Conservation (phyloP, 2,797 vertebrate species). For the Muraenolepis orangiensis region DNA sequence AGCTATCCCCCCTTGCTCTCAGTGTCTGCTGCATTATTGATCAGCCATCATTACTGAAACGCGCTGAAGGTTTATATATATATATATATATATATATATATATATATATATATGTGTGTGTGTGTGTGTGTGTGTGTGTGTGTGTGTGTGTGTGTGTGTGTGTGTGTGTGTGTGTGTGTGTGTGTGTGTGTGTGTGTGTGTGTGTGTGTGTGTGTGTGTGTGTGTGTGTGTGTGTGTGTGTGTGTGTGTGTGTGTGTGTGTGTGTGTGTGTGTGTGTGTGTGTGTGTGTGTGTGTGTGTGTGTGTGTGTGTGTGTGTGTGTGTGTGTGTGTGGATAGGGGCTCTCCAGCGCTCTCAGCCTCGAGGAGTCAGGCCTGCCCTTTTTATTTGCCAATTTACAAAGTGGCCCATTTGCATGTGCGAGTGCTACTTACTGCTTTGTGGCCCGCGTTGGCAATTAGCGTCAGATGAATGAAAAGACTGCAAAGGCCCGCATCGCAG, state of each 20-base stretch:
- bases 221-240: neutral
- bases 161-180: neutral
- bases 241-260: no score
- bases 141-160: neutral
- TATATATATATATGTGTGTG: no score
- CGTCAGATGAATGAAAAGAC: slow-evolving; percentile 10
- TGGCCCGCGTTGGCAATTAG: slow-evolving; percentile 10
- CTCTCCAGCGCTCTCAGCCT: slow-evolving; percentile 47
- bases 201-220: neutral
- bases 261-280: neutral
- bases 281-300: neutral
- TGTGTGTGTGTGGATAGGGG: slow-evolving; percentile 16
- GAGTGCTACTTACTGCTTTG: slow-evolving; percentile 37
- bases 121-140: neutral
- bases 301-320: no score
- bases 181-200: neutral
- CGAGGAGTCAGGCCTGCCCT: slow-evolving; percentile 34
- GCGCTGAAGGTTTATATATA: slow-evolving; percentile 49
- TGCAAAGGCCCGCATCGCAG: slow-evolving; percentile 12
- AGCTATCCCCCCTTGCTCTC: slow-evolving; percentile 60
- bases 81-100: no score
- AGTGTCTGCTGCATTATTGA: slow-evolving; percentile 74
- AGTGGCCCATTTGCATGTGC: slow-evolving; percentile 40
- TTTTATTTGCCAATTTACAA: slow-evolving; percentile 54
- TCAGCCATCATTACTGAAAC: slow-evolving; percentile 61